These are phyloP conservation scores for Cherax destructor DNA, from an alignment of 1,140 invertebrate species.

Conservation along the genomic window DNA sequence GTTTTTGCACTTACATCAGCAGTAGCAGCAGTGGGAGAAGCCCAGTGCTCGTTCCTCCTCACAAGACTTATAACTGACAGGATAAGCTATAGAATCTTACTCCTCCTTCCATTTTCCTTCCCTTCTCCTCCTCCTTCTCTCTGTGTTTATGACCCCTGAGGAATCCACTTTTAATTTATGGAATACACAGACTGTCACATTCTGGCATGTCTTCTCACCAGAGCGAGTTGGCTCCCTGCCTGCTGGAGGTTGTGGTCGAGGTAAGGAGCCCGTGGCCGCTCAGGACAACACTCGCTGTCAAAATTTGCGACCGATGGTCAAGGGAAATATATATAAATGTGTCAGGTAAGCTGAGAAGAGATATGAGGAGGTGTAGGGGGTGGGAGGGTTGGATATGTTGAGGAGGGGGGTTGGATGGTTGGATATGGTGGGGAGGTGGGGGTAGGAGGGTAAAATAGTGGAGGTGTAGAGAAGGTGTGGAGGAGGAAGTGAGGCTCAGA, in stretches of 20 bases:
- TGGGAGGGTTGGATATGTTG: no score
- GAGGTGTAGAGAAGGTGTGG: no score
- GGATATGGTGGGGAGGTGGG: no score
- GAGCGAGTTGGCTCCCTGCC: not conserved
- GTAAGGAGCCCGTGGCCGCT: not conserved
- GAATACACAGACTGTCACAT: constrained; percentile 55
- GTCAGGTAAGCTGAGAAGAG: no score
- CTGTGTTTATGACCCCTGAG: constrained; percentile 31
- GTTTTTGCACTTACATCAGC: no score
- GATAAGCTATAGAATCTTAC: no score
- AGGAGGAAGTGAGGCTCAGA: no score
- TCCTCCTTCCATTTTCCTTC: not conserved
- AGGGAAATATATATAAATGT: not conserved
- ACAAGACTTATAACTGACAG: not conserved
- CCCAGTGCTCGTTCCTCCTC: not conserved
- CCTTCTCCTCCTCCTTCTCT: constrained; percentile 21
- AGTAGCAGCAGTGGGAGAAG: not conserved
- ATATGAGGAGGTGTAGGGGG: not conserved
- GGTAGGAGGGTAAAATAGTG: no score
- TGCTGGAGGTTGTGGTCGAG: constrained; percentile 19
- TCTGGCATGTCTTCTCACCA: not conserved
- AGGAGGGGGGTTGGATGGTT: no score
- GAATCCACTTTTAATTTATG: constrained; percentile 62
- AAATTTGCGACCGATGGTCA: constrained; percentile 7
- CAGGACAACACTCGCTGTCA: not conserved